These are phyloP conservation scores for Amia ocellicauda DNA, from an alignment of 2,113 vertebrate genomes.

Conservation along the genomic window DNA sequence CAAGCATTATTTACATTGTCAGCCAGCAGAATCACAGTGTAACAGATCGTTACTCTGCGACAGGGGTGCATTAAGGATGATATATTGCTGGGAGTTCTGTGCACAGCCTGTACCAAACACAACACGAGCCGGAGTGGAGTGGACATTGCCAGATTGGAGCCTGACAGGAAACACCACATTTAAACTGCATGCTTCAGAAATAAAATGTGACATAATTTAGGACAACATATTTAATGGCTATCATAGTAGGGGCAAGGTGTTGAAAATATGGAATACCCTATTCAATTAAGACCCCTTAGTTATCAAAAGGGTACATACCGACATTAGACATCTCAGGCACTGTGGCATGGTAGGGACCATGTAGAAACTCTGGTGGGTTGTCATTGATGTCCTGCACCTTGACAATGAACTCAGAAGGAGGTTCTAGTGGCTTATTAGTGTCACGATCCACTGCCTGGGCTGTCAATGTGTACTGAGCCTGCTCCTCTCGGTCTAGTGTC, in stretches of 20 bases:
- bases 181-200: no score
- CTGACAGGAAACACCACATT: not conserved
- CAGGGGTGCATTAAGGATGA: slow-evolving; percentile 41
- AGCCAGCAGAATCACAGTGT: slow-evolving; percentile 25
- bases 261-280: no score
- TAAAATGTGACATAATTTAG: not conserved
- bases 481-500: slow-evolving; percentile 93
- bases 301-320: slow-evolving; percentile 67
- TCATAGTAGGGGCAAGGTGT: no score
- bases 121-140: not conserved
- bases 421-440: slow-evolving; percentile 90
- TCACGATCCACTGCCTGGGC: slow-evolving; percentile 91
- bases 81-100: slow-evolving; percentile 27
- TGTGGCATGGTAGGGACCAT: slow-evolving; percentile 89
- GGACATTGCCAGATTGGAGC: not conserved
- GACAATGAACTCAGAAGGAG: slow-evolving; percentile 95
- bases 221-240: no score
- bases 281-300: no score
- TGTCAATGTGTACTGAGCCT: slow-evolving; percentile 93
- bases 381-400: slow-evolving; percentile 99
- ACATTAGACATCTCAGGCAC: slow-evolving; percentile 98
- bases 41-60: slow-evolving; percentile 41
- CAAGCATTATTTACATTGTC: slow-evolving; percentile 26
- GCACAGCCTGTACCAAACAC: not conserved
- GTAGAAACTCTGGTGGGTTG: slow-evolving; percentile 92